A percentile compares a stretch with the other conserved stretches of the same genome.
Evolutionary conservation across 2,113 vertebrate species (phyloP).

Genomic region (Aphyosemion australe): DNA sequence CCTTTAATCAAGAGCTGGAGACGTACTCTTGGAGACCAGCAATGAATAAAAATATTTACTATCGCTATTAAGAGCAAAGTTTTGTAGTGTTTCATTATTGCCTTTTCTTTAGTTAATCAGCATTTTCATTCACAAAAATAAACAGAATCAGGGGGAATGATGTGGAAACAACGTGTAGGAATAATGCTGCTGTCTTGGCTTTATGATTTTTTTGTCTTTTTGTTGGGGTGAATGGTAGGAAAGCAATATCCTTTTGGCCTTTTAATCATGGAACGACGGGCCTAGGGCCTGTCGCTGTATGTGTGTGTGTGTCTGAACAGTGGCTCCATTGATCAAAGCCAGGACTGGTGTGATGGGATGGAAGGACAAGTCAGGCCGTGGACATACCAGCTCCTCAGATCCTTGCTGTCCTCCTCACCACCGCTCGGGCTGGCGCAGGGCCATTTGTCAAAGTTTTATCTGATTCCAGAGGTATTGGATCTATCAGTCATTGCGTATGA

Average conservation of each 20-base stretch:
- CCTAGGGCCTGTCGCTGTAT: conserved; percentile 61
- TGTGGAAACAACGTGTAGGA: not conserved
- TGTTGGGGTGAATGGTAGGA: conserved; percentile 63
- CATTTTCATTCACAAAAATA: too few relatives aligned
- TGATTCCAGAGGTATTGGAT: conserved; percentile 93
- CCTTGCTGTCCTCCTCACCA: conserved; percentile 61
- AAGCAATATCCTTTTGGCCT: conserved; percentile 84
- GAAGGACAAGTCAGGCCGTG: conserved; percentile 78
- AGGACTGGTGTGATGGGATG: conserved; percentile 79
- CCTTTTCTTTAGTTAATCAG: too few relatives aligned
- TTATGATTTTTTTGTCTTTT: conserved; percentile 74
- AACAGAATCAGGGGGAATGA: not conserved
- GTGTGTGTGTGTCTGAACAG: conserved; percentile 60
- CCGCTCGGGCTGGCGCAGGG: conserved; percentile 75
- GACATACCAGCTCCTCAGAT: conserved; percentile 69
- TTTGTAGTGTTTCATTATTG: too few relatives aligned
- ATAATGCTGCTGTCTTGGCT: conserved; percentile 70
- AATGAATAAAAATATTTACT: too few relatives aligned
- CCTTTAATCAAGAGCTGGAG: too few relatives aligned
- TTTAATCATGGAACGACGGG: conserved; percentile 81
- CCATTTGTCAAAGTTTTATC: conserved; percentile 98
- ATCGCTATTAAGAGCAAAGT: too few relatives aligned
- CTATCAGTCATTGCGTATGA: conserved; percentile 92
- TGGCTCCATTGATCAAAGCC: conserved; percentile 88
- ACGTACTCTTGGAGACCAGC: too few relatives aligned